phyloP scores from a whole-genome alignment of 1,140 invertebrate species.

The Aphaenogaster rudis region DNA sequence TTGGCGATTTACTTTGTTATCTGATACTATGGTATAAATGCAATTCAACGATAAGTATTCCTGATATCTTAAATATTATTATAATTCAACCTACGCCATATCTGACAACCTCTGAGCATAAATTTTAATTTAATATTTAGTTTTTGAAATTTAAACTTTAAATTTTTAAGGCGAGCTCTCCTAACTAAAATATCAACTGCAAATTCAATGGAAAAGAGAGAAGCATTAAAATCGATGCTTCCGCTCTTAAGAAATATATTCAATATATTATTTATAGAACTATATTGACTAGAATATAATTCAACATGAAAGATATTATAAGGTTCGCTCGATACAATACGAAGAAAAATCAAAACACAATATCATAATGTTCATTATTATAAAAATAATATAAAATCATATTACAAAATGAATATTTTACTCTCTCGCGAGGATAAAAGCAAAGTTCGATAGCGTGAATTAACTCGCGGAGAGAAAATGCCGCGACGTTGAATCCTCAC shows the following conservation, averaged over 20 bases:
- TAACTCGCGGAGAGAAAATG: not conserved
- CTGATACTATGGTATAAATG: not conserved
- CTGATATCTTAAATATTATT: not conserved
- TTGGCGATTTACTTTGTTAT: conserved; percentile 7
- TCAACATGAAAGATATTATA: too few relatives aligned
- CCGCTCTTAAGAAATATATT: not conserved
- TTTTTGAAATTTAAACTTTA: not conserved
- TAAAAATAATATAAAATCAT: conserved; percentile 1
- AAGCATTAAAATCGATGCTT: not conserved
- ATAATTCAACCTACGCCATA: not conserved
- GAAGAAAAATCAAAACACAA: not conserved
- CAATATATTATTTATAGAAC: not conserved
- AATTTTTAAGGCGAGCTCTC: not conserved
- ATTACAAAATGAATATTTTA: not conserved
- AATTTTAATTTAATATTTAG: not conserved
- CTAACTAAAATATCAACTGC: not conserved
- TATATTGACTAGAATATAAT: too few relatives aligned
- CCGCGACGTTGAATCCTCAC: not conserved
- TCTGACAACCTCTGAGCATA: not conserved
- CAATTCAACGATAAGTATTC: not conserved
- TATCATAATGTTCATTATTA: not conserved
- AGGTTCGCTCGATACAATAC: too few relatives aligned
- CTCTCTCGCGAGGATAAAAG: not conserved
- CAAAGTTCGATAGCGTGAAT: not conserved
- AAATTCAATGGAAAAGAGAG: conserved; percentile 2